Conservation (phyloP, 1,140 invertebrate species). For the Globodera rostochiensis region DNA sequence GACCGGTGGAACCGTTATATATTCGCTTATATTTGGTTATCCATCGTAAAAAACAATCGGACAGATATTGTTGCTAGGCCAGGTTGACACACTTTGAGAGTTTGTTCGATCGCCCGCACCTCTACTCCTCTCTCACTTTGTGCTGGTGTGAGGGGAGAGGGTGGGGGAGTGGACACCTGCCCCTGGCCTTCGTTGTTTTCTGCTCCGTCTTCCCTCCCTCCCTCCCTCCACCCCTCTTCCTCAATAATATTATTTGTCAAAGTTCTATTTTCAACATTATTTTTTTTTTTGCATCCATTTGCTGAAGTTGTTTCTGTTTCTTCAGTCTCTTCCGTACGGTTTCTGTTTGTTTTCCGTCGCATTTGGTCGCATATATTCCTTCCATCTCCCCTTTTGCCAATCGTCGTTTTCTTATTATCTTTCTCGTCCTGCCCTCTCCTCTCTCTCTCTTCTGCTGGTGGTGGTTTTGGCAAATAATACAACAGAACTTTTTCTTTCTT, state of each 20-base stretch:
- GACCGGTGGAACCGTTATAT: not conserved
- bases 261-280: not conserved
- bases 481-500: not conserved
- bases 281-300: too few species aligned
- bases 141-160: too few species aligned
- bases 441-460: not conserved
- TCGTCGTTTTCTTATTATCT: too few species aligned
- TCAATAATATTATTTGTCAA: not conserved
- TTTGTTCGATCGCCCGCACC: too few species aligned
- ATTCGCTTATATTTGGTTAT: not conserved
- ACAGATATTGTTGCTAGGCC: conserved; percentile 9
- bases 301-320: too few species aligned
- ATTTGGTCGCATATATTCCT: too few species aligned
- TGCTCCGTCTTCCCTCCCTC: not conserved
- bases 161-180: not conserved
- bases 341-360: too few species aligned
- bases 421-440: too few species aligned
- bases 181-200: conserved; percentile 3
- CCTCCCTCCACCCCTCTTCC: too few species aligned
- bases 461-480: not conserved
- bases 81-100: not conserved
- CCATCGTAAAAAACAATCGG: not conserved
- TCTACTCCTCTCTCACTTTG: too few species aligned
- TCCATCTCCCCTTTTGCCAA: too few species aligned
- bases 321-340: too few species aligned